Conservation (phyloP, 2,113 vertebrate species). For the Crypturellus undulatus region DNA sequence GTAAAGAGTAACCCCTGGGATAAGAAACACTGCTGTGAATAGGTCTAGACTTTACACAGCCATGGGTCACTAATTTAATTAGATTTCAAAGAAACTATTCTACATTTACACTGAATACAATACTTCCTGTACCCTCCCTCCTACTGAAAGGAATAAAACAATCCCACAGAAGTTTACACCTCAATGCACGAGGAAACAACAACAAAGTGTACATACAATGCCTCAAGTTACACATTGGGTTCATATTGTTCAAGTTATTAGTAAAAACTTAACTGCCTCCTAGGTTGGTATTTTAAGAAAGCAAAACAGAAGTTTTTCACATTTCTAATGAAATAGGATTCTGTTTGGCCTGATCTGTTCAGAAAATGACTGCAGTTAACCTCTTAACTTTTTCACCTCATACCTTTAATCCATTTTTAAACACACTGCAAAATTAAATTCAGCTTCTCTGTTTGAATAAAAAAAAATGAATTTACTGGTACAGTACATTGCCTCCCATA, state of each 20-base stretch:
- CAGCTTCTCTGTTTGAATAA: background rate
- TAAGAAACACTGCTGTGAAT: conserved; percentile 61
- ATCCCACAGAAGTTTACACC: conserved; percentile 68
- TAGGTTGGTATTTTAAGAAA: conserved; percentile 54
- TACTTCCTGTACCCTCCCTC: conserved; percentile 72
- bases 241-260: conserved; percentile 54
- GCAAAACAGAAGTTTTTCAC: conserved; percentile 41
- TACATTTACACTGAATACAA: conserved; percentile 74
- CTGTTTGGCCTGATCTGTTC: background rate
- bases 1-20: conserved; percentile 13
- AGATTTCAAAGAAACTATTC: conserved; percentile 75
- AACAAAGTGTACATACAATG: conserved; percentile 69
- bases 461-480: background rate
- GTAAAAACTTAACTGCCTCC: conserved; percentile 47
- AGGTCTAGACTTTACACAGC: conserved; percentile 74
- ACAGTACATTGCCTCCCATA: background rate
- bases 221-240: conserved; percentile 26
- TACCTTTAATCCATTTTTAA: background rate
- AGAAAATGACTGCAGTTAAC: background rate
- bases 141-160: conserved; percentile 63
- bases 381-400: background rate
- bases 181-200: conserved; percentile 70
- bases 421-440: background rate
- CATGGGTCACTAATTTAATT: conserved; percentile 78
- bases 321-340: background rate